Evolutionary conservation across 2,113 vertebrate genomes (phyloP), one percentile per base, ranked within the genome.

Genomic region (Ptilorrhoa leucosticta): DNA sequence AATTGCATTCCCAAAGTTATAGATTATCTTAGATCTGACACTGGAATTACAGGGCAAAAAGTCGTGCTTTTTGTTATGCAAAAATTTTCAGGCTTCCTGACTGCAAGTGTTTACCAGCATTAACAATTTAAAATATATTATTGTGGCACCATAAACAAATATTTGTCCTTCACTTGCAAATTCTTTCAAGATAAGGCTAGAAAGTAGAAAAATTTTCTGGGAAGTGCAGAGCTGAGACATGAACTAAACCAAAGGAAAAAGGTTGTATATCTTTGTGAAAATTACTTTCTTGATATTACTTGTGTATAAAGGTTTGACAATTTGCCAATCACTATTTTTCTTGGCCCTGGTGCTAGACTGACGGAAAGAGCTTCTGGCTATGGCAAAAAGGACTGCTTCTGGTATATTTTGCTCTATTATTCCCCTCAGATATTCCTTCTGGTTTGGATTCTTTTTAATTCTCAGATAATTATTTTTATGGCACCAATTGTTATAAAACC

Each of bases 391-490:
- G 22, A n/a, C 28, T 51, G 23, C 21, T 90, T 71, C 79, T 80
- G 66, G 65, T 31, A 53, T 30, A 30, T 10, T 57, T 21, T 72
- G 27, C 47, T 93, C 83, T 76, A 61, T 89, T 89, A 79, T 66
- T 82, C 33, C 27, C 21, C 45, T 79, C 45, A 87, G 45, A 57
- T 64, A 45, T 48, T 90, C 31, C 37, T 82, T 91, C 54, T 89
- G 69, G 18, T 85, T 51, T 81, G 14, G 7, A 7, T 30, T 64
- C 20, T 58, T 93, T 82, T 84, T 60, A 82, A 82, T 82, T 79
- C 40, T 82, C 53, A 85, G 79, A 72, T 60, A 82, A 87, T 83
- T 94, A 76, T 89, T 91, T 92, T 91, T 91, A 84, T 87, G 61
- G 14, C 61, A 79, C 7, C 31, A 61, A 27, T 48, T 48, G 12